These are phyloP conservation scores for Zaprionus kolodkinae DNA, from an alignment of 1,140 invertebrate genomes.

Conservation along the genomic window DNA sequence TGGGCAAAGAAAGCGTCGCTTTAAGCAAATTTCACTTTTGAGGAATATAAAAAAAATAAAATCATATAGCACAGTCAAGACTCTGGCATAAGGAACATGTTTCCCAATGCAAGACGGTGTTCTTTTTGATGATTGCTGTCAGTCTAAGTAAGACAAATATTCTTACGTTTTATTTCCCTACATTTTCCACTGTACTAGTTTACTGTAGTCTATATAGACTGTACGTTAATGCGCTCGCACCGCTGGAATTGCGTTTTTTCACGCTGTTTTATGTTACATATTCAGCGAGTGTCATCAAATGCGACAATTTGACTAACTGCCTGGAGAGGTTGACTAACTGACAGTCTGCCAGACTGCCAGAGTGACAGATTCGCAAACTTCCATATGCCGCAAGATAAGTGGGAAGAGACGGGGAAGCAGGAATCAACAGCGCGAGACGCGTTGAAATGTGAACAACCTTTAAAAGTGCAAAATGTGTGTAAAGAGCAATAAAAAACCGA, in stretches of 20 bases:
- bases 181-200: not conserved
- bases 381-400: conserved; percentile 18
- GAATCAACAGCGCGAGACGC: conserved; percentile 54
- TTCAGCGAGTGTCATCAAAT: conserved; percentile 55
- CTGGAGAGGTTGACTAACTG: conserved; percentile 19
- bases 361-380: conserved; percentile 20
- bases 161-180: too few relatives aligned
- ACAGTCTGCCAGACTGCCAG: conserved; percentile 3
- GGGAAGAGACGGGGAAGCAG: not conserved
- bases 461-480: conserved; percentile 35
- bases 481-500: not conserved
- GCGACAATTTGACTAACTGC: conserved; percentile 54
- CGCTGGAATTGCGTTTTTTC: conserved; percentile 33
- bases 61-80: not conserved
- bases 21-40: conserved; percentile 73
- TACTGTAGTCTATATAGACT: not conserved
- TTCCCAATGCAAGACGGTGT: not conserved
- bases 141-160: too few relatives aligned
- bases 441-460: conserved; percentile 65
- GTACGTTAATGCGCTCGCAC: conserved; percentile 8
- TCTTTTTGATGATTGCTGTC: not conserved
- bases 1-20: conserved; percentile 61
- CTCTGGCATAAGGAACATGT: not conserved
- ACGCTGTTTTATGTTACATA: conserved; percentile 35
- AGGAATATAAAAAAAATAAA: conserved; percentile 42